Base-by-base conservation (phyloP, 2,888 invertebrate genomes). In the Leptopterna dolabrata region DNA sequence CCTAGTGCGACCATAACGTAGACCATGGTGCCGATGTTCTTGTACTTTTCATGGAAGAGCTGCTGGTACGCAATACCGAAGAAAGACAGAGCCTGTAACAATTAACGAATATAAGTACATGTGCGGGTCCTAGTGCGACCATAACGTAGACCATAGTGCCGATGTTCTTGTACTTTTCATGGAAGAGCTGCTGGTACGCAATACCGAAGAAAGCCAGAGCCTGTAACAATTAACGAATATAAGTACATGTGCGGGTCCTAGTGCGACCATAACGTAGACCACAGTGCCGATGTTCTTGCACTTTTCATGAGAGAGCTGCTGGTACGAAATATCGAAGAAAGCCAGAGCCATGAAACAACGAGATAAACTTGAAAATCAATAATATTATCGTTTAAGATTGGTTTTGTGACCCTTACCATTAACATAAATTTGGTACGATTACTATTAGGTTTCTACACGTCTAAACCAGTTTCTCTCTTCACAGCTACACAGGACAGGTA, bases 31-130 rank as follows among this genome's bases (percentile, higher is more conserved):
- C 98, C 98, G 90, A 99, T 93, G 93, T 95, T 96, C 94, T 99
- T 97, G 93, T 95, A 98, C 92, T 95, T 94, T 93, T 99, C 98
- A 92, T 99, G 98, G 93, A 97, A 99, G 90, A 97, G 93, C 93
- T 98, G 98, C 92, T 99, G 99, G 93, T 99, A 99, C n/a, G 96
- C 93, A 91, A 99, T 98, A 84, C 99, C 99, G 88, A 97, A 92
- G 6, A 95, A 93, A 0, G 98, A 98, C 91, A 97, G 94, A 89
- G 97, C 87, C 88, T 89, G 87, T 51, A 87, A 85, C 71, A 27
- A 87, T 47, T 16, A 11, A 16, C 16, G 71, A n/a, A 71, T 51
- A 51, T 51, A 1, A 36, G 36, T 36, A 36, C 2, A 36, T 36
- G 36, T 27, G 97, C 96, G 6, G 98, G 98, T 80, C 96, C 95